Conservation (phyloP, 2,797 vertebrate genomes). For the Etheostoma perlongum region DNA sequence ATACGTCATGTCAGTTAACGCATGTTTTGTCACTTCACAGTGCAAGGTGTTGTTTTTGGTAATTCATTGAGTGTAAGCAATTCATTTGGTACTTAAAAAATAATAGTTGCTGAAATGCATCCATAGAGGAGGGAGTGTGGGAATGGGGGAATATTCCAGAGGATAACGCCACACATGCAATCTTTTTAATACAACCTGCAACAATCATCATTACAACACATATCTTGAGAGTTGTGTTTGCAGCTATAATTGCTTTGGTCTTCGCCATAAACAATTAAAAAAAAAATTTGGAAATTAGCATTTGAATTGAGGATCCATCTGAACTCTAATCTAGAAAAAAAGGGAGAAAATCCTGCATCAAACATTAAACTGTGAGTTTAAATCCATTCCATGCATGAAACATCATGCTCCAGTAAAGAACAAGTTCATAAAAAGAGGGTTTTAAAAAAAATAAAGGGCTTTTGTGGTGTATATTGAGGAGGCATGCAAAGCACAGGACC, state of each 20-base stretch:
- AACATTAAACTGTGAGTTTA: constrained; percentile 25
- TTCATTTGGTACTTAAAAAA: neutral
- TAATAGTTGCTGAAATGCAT: neutral
- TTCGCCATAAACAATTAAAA: neutral
- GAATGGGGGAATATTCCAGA: neutral
- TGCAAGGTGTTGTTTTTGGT: neutral
- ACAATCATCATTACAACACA: neutral
- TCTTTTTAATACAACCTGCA: neutral
- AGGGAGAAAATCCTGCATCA: constrained; percentile 1
- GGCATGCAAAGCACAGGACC: constrained; percentile 26
- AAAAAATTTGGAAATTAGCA: neutral
- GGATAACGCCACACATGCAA: neutral
- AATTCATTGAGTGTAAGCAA: neutral
- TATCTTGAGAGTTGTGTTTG: neutral
- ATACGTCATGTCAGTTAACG: neutral
- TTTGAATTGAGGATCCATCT: neutral
- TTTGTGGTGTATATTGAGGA: constrained; percentile 35
- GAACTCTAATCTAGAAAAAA: constrained; percentile 8
- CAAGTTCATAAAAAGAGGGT: constrained; percentile 48
- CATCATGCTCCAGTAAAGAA: constrained; percentile 67
- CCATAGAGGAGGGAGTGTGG: neutral
- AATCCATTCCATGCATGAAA: constrained; percentile 35
- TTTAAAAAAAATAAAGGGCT: neutral
- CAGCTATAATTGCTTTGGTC: neutral
- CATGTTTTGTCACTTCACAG: neutral